A percentile compares a stretch with the other conserved stretches of the same genome.
Evolutionary conservation across 2,888 invertebrate species (phyloP).

Genomic region (Conus canariensis): DNA sequence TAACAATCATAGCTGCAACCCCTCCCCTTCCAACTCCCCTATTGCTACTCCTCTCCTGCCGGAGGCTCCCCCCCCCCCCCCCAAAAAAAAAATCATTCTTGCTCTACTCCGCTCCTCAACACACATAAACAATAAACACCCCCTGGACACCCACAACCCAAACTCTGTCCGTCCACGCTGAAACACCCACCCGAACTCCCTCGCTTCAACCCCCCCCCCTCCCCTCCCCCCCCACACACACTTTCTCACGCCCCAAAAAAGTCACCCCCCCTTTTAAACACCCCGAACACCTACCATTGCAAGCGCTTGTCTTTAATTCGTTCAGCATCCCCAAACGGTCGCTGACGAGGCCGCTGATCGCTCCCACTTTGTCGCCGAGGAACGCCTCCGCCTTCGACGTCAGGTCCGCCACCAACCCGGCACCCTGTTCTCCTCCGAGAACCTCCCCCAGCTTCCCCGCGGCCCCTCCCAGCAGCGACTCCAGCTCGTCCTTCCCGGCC

Average conservation of each 20-base stretch:
- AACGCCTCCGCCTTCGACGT: constrained; percentile 7
- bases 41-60: too few species aligned
- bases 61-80: too few species aligned
- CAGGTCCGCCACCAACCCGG: neutral
- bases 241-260: neutral
- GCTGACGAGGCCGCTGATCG: too few species aligned
- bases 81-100: too few species aligned
- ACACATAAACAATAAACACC: too few species aligned
- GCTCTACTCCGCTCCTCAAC: too few species aligned
- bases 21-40: too few species aligned
- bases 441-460: neutral
- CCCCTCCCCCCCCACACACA: neutral
- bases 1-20: too few species aligned
- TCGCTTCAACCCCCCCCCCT: too few species aligned
- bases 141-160: too few species aligned
- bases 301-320: neutral
- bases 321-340: constrained; percentile 19
- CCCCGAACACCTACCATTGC: neutral
- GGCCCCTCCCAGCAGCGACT: neutral
- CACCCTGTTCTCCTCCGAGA: neutral
- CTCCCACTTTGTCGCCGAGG: neutral
- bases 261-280: neutral
- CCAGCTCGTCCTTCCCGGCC: neutral
- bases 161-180: neutral
- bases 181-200: neutral